phyloP scores from a whole-genome alignment of 2,113 vertebrate species.

The Marmota monax region DNA sequence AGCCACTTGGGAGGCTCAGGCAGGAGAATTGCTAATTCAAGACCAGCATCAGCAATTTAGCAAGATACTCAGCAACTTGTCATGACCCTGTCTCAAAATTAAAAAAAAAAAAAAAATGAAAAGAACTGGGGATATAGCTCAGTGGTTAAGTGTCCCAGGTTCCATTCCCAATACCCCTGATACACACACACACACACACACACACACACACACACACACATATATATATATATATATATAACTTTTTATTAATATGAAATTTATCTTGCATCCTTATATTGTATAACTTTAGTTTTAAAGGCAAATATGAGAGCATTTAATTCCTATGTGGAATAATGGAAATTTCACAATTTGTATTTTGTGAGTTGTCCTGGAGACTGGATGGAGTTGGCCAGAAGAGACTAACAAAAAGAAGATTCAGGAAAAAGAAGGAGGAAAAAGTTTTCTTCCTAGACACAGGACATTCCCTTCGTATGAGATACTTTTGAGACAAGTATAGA shows the following conservation, averaged over 20 bases:
- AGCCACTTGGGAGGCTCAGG: too few species aligned
- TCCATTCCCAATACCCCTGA: too few species aligned
- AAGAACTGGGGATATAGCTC: too few species aligned
- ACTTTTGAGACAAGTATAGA: neutral
- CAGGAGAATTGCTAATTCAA: too few species aligned
- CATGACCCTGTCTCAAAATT: too few species aligned
- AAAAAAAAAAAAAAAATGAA: too few species aligned
- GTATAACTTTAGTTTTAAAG: slow-evolving; percentile 11
- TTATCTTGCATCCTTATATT: slow-evolving; percentile 25
- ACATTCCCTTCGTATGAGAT: neutral
- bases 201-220: too few species aligned
- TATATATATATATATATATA: too few species aligned
- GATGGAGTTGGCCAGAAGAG: neutral
- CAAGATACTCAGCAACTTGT: too few species aligned
- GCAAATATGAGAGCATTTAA: slow-evolving; percentile 21
- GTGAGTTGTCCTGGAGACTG: slow-evolving; percentile 2
- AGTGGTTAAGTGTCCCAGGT: too few species aligned
- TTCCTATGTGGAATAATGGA: neutral
- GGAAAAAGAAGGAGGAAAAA: neutral
- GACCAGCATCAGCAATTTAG: too few species aligned
- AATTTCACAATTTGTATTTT: slow-evolving; percentile 32
- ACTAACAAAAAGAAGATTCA: slow-evolving; percentile 22
- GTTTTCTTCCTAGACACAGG: neutral
- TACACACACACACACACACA: too few species aligned
- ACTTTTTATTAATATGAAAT: neutral